Evolutionary conservation across 2,113 vertebrate genomes (phyloP).

Genomic region (Coracopsis vasa): DNA sequence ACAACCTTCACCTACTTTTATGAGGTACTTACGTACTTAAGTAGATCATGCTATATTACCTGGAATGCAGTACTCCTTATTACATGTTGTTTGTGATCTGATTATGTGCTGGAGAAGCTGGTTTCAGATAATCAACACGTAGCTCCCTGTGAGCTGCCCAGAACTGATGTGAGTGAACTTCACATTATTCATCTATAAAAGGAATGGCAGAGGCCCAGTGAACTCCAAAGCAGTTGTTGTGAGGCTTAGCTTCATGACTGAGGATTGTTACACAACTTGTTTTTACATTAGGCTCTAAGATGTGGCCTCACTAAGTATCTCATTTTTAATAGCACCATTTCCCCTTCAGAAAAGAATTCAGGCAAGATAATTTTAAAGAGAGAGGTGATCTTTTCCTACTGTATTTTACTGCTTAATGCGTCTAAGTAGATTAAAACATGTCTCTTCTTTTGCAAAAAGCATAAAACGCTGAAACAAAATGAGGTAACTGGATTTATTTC

Average conservation of each 20-base stretch:
- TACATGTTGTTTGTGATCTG: constrained; percentile 11
- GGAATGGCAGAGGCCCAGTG: constrained; percentile 47
- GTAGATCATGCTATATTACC: not conserved
- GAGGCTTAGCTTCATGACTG: constrained; percentile 26
- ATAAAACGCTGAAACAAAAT: not conserved
- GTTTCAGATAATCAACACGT: constrained; percentile 41
- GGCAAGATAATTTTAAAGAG: not conserved
- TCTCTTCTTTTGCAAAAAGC: not conserved
- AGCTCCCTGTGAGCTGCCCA: not conserved
- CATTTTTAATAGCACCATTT: not conserved
- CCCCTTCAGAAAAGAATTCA: not conserved
- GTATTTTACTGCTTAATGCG: not conserved
- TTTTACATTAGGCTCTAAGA: constrained; percentile 48
- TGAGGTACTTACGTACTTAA: constrained; percentile 13
- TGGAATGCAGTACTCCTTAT: not conserved
- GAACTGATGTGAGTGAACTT: constrained; percentile 10
- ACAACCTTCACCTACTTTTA: constrained; percentile 49
- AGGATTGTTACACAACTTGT: constrained; percentile 48
- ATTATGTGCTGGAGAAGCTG: not conserved
- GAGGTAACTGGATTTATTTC: not conserved
- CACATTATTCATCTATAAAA: constrained; percentile 74
- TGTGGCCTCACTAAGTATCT: not conserved
- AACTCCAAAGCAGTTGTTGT: constrained; percentile 66
- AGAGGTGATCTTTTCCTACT: not conserved
- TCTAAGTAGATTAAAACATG: not conserved